Conservation (phyloP, 2,797 vertebrate species). For the Ctenosaura bakeri region DNA sequence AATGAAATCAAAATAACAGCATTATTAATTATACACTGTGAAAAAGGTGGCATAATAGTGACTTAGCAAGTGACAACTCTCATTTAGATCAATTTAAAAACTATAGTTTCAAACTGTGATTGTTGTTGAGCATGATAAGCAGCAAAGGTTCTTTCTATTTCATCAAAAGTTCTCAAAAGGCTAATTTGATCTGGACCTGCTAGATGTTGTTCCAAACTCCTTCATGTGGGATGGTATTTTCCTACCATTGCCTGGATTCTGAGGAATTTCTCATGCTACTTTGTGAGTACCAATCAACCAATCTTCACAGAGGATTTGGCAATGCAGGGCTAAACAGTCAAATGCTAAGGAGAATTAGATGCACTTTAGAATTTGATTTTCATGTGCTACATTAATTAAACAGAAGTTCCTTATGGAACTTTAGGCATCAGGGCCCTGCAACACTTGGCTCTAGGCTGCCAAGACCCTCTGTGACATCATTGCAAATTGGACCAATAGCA, state of each 20-base stretch:
- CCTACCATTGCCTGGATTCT: neutral
- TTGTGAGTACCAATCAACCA: neutral
- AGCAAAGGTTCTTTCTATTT: neutral
- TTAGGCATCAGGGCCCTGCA: neutral
- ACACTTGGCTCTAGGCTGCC: neutral
- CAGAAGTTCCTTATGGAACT: neutral
- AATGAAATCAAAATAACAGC: constrained; percentile 3
- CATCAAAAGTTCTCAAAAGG: neutral
- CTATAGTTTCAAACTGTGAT: neutral
- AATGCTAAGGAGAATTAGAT: neutral
- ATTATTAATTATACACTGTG: neutral
- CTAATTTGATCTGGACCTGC: neutral
- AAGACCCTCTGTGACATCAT: neutral
- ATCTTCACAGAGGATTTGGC: neutral
- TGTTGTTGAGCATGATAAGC: neutral
- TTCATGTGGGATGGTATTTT: neutral
- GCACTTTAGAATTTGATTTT: neutral
- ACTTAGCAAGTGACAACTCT: neutral
- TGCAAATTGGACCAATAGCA: neutral
- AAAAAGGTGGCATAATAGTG: neutral
- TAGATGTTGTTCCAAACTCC: neutral
- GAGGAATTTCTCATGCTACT: neutral
- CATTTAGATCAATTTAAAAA: neutral
- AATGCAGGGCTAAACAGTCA: neutral
- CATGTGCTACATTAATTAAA: neutral